Evolutionary conservation across 2,113 vertebrate genomes (phyloP).

Genomic region (Gnathonemus longibarbis): DNA sequence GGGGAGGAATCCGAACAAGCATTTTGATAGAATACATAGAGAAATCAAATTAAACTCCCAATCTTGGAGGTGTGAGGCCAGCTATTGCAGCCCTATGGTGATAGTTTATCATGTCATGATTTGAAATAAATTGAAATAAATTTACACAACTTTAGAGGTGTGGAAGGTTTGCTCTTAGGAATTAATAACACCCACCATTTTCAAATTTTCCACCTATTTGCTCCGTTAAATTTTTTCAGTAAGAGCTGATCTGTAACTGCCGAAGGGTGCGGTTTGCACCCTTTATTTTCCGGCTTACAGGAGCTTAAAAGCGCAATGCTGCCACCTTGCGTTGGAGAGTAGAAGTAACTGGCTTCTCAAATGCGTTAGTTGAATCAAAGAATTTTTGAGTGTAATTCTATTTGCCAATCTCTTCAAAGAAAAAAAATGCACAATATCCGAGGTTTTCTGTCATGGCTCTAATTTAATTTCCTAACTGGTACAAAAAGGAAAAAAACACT

Average conservation of each 20-base stretch:
- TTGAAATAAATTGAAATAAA: background rate
- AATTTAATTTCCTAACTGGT: background rate
- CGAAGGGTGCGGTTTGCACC: background rate
- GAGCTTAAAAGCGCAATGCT: background rate
- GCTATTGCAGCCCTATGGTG: background rate
- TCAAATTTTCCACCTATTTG: background rate
- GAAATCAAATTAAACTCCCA: background rate
- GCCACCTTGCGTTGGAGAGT: background rate
- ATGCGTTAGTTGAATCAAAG: background rate
- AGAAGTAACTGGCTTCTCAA: background rate
- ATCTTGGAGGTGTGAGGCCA: background rate
- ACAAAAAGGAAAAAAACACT: background rate
- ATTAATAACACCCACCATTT: background rate
- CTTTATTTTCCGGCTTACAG: background rate
- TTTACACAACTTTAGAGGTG: background rate
- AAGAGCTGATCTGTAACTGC: background rate
- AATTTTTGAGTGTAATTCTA: background rate
- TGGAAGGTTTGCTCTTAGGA: background rate
- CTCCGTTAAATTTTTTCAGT: background rate
- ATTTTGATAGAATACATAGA: background rate
- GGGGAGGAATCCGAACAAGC: background rate
- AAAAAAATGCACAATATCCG: background rate
- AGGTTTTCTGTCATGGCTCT: background rate
- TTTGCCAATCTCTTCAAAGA: background rate
- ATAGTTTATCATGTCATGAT: background rate